phyloP scores from a whole-genome alignment of 2,113 vertebrate genomes.

The Cepphus grylle region DNA sequence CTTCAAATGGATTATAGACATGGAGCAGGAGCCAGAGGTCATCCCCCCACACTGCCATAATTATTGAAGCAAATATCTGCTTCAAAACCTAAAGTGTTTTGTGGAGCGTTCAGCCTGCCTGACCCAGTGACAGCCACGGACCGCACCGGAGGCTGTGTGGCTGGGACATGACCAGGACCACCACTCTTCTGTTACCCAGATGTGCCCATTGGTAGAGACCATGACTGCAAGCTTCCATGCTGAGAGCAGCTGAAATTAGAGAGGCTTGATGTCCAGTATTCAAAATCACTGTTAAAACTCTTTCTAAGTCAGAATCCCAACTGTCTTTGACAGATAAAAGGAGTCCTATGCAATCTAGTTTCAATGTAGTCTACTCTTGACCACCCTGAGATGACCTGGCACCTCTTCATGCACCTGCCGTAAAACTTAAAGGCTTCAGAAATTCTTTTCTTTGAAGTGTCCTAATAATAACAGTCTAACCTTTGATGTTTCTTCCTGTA shows the following conservation, averaged over 20 bases:
- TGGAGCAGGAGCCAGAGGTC: slow-evolving; percentile 1
- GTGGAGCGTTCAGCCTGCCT: not conserved
- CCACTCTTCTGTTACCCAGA: slow-evolving; percentile 81
- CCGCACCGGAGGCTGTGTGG: not conserved
- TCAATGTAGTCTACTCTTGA: slow-evolving; percentile 72
- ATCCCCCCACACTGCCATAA: not conserved
- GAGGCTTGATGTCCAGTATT: slow-evolving; percentile 95
- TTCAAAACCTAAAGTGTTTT: not conserved
- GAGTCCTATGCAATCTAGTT: slow-evolving; percentile 76
- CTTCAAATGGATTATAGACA: slow-evolving; percentile 16
- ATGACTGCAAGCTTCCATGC: slow-evolving; percentile 81
- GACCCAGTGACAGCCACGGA: not conserved
- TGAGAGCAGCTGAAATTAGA: slow-evolving; percentile 96
- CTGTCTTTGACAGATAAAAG: slow-evolving; percentile 82
- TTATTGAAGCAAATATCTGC: not conserved
- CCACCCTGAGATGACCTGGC: slow-evolving; percentile 88
- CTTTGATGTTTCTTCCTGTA: slow-evolving; percentile 90
- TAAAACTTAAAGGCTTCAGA: slow-evolving; percentile 94
- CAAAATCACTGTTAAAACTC: slow-evolving; percentile 79
- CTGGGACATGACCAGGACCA: slow-evolving; percentile 44
- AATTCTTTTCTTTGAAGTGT: slow-evolving; percentile 91
- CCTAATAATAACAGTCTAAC: slow-evolving; percentile 86
- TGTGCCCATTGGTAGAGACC: slow-evolving; percentile 82
- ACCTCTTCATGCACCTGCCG: slow-evolving; percentile 92
- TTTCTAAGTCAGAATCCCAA: slow-evolving; percentile 75